A percentile compares a stretch with the other conserved stretches of the same genome.
Evolutionary conservation across 1,140 invertebrate genomes (phyloP).

Genomic region (Portunus trituberculatus): DNA sequence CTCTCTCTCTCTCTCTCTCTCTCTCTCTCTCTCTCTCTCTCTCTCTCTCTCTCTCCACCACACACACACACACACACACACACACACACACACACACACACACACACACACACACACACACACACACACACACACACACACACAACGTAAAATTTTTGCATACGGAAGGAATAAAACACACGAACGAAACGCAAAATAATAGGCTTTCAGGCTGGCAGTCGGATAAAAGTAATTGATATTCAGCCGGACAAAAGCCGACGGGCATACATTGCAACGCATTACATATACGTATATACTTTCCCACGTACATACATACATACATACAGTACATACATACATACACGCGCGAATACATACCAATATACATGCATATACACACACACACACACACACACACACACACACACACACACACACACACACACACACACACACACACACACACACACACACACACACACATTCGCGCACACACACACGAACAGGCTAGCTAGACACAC

Average conservation of each 20-base stretch:
- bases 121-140: constrained; percentile 18
- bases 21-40: background rate
- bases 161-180: background rate
- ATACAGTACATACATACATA: background rate
- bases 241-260: background rate
- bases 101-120: background rate
- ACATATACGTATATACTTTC: background rate
- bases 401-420: background rate
- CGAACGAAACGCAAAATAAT: background rate
- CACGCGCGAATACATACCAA: too few relatives aligned
- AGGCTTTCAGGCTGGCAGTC: background rate
- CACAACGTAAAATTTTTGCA: background rate
- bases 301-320: constrained; percentile 6
- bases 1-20: background rate
- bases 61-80: background rate
- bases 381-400: background rate
- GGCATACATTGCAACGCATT: background rate
- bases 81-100: background rate
- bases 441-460: background rate
- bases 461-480: background rate
- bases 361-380: background rate
- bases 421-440: background rate
- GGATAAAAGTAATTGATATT: constrained; percentile 5
- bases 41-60: background rate
- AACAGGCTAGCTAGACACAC: too few relatives aligned